Evolutionary conservation across 2,113 vertebrate species (phyloP), one percentile per base, ranked within the genome.

Genomic region (Turdus rufiventris): DNA sequence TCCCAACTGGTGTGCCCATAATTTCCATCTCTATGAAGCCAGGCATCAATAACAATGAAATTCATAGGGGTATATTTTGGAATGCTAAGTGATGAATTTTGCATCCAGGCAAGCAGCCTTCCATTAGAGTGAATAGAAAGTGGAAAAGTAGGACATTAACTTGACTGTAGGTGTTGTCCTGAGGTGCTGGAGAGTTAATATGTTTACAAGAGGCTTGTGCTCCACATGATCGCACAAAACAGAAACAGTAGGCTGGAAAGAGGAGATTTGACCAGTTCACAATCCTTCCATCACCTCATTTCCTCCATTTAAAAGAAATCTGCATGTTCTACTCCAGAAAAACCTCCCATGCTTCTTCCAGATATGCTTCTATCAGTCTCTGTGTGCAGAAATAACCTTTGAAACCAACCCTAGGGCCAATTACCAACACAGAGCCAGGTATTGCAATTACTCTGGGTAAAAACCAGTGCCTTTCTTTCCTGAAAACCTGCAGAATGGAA

Each of bases 11-110:
- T 82, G 29, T 70, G 78, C 78, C 79, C 19, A 34, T 71, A 40
- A 88, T 96, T 96, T 90, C 85, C 90, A 88, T 96, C 75, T 91
- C 78, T 86, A 40, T 88, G 88, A 90, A 95, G 63, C 21, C 60
- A 73, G 40, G 51, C 66, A 60, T 76, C 68, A 74, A 74, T 33
- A 88, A 95, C 79, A 95, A 84, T 75, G 47, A 85, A 85, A 96
- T 71, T 60, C 78, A 80, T 67, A 50, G n/a, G 63, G 36, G 13
- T 86, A 71, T 88, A 89, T 95, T 96, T 96, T 71, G 47, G 91
- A 91, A 79, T 80, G 67, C 28, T 62, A 91, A 88, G 78, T 85
- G 88, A 56, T 90, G n/a, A 90, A 88, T 95, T 94, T 93, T 93
- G 33, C 33, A 94, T 67, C 67, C 60, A 57, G 75, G 21, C 43